Percentiles rank a stretch among this genome's conserved stretches.
These are phyloP conservation scores for Bemisia tabaci DNA, from an alignment of 1,140 invertebrate species.

Conservation along the genomic window DNA sequence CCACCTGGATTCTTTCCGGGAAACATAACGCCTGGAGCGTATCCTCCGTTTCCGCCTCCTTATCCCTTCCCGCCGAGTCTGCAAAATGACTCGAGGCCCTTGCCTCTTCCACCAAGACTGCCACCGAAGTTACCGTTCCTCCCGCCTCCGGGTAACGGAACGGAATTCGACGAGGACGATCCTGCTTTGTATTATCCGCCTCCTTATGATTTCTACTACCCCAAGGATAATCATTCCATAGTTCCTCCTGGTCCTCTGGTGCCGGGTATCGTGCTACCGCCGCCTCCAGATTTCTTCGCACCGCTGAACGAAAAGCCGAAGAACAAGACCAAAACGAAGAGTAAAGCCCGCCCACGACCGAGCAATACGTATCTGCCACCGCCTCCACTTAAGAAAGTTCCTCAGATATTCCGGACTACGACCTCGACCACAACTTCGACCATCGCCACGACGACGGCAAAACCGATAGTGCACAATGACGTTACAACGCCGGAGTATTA, in stretches of 20 bases:
- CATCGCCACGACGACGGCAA: slow-evolving; percentile 23
- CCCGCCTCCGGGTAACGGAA: slow-evolving; percentile 48
- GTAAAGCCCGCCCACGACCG: slow-evolving; percentile 11
- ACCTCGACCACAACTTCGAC: slow-evolving; percentile 5
- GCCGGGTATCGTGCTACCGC: slow-evolving; percentile 72
- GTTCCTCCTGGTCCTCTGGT: slow-evolving; percentile 72
- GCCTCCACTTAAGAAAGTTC: slow-evolving; percentile 11
- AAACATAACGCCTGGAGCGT: slow-evolving; percentile 42
- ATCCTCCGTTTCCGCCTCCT: slow-evolving; percentile 25
- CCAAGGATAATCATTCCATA: slow-evolving; percentile 54
- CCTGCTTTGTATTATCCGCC: slow-evolving; percentile 80
- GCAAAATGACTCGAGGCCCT: slow-evolving; percentile 26
- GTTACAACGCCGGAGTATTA: slow-evolving; percentile 3
- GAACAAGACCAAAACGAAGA: slow-evolving; percentile 11
- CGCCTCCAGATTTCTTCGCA: slow-evolving; percentile 71
- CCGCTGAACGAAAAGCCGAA: slow-evolving; percentile 35
- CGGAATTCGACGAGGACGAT: slow-evolving; percentile 71
- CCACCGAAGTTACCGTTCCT: slow-evolving; percentile 53
- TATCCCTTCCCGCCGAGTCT: slow-evolving; percentile 33
- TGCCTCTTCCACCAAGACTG: slow-evolving; percentile 33
- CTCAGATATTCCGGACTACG: neutral
- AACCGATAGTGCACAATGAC: slow-evolving; percentile 9
- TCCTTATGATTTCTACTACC: slow-evolving; percentile 73
- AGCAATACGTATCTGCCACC: slow-evolving; percentile 13
- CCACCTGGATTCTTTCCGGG: slow-evolving; percentile 37